Evolutionary conservation across 2,888 invertebrate species (phyloP), one percentile per base, ranked within the genome.

Genomic region (Microctonus hyperodae): DNA sequence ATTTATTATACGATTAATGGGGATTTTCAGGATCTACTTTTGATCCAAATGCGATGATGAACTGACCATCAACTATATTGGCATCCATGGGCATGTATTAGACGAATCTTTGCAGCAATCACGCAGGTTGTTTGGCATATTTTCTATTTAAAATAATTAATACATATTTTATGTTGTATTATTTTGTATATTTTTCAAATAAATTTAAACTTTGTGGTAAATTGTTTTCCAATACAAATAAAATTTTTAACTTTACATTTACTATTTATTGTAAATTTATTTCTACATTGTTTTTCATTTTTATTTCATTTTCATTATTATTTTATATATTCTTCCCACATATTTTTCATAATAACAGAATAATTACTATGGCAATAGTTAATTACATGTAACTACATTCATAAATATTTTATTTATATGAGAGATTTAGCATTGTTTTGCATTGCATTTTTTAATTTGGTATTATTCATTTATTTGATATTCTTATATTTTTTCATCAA

Each of bases 11-110:
- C 72, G 75, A 74, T 70, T 78, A 77, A 78, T 80, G 75, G 79
- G 77, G 77, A 77, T 81, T 81, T 81, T 79, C 79, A 81, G 80
- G 81, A 78, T 74, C 80, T 73, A 66, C 72, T 57, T 73, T 78
- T 79, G 79, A 78, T 74, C 76, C 75, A 79, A 77, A 74, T 64
- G 72, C 75, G 77, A 76, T 72, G 75, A 76, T 73, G 79, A 80
- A 77, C 76, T 76, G 77, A 75, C 72, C 72, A 57, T 72, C 71
- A 77, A 73, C 72, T 74, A 76, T 73, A 74, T 73, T 60, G 69
- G 72, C 23, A 55, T 55, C 55, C 28, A 71, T 74, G 75, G 76
- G 75, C 73, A 69, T 70, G 69, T 72, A 50, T 68, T 64, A 40
- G 56, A 64, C 56, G 62, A 60, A 31, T 51, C 69, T 67, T 44